Percentiles rank a stretch among this genome's conserved stretches.
phyloP scores from a whole-genome alignment of 2,797 vertebrate genomes.

The Salmo trutta region DNA sequence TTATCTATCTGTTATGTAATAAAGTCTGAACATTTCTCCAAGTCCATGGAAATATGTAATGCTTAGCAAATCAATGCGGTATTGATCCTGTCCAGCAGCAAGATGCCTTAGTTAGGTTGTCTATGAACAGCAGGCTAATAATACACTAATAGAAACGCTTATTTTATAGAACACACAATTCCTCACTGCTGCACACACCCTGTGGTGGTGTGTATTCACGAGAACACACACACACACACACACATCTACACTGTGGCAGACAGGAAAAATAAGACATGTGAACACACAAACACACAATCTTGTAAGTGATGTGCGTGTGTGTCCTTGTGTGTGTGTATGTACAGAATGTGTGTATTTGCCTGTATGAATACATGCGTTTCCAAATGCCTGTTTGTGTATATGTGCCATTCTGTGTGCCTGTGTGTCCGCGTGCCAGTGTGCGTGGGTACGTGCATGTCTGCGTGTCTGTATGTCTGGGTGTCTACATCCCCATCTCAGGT shows the following conservation, averaged over 20 bases:
- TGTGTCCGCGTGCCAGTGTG: neutral
- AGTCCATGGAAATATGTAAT: neutral
- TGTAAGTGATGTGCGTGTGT: too few species aligned
- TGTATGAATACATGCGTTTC: too few species aligned
- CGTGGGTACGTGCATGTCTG: neutral
- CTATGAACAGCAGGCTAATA: neutral
- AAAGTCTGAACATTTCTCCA: neutral
- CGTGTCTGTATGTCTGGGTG: neutral
- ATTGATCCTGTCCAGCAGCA: neutral
- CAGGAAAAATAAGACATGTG: neutral
- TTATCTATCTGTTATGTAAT: neutral
- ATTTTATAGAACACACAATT: constrained; percentile 3
- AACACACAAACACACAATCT: constrained; percentile 3
- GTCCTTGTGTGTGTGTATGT: too few species aligned
- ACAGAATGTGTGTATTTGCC: too few species aligned
- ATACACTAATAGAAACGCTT: neutral
- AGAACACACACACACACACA: neutral
- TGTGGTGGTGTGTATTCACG: too few species aligned
- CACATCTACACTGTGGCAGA: neutral
- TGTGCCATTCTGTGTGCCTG: neutral
- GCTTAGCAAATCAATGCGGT: neutral
- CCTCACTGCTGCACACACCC: neutral
- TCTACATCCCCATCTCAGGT: neutral
- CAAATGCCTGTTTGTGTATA: too few species aligned
- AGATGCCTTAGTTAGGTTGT: neutral